Evolutionary conservation across 2,888 invertebrate species (phyloP).

Genomic region (Ormyrus labotus): DNA sequence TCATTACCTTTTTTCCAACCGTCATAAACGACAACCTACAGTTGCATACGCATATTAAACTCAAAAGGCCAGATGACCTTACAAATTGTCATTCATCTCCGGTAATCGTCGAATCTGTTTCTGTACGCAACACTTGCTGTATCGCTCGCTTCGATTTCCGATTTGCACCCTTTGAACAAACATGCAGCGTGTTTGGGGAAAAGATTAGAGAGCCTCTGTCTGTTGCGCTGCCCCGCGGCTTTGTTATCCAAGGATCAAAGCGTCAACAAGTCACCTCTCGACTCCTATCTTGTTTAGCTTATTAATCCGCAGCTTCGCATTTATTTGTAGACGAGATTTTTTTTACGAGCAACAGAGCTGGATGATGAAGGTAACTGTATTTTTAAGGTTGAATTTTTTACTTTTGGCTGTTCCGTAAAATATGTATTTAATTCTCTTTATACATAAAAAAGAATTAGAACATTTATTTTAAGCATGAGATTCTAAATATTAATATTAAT

Average conservation of each 20-base stretch:
- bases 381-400: too few relatives aligned
- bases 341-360: constrained; percentile 9
- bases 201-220: constrained; percentile 35
- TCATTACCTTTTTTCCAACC: too few relatives aligned
- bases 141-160: constrained; percentile 16
- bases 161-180: constrained; percentile 44
- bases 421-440: too few relatives aligned
- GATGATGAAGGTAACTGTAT: background rate
- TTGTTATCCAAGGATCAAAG: constrained; percentile 5
- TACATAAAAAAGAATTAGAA: too few relatives aligned
- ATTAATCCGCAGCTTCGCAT: constrained; percentile 8
- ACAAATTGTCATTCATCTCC: background rate
- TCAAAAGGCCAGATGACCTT: constrained; percentile 16
- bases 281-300: constrained; percentile 37
- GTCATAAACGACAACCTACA: too few relatives aligned
- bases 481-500: too few relatives aligned
- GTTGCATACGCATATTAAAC: background rate
- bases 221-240: background rate
- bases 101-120: constrained; percentile 23
- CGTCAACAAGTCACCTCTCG: constrained; percentile 35
- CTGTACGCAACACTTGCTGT: constrained; percentile 14
- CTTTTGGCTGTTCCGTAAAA: too few relatives aligned
- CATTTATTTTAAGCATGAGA: too few relatives aligned
- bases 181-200: constrained; percentile 38
- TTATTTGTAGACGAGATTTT: background rate